These are phyloP conservation scores for Zosterops hypoxanthus DNA, from an alignment of 2,113 vertebrate species.

Conservation along the genomic window DNA sequence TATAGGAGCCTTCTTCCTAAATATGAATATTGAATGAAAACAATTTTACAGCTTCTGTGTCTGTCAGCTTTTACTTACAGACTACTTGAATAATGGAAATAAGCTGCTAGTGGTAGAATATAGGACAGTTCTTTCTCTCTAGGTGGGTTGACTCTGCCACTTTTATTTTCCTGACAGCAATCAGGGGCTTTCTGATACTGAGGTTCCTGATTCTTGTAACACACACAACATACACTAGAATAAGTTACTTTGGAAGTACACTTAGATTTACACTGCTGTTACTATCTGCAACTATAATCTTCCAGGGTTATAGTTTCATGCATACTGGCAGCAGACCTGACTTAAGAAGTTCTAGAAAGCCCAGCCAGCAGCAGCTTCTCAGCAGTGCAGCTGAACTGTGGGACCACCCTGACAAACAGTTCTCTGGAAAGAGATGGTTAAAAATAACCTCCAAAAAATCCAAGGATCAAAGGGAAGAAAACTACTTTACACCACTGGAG, in stretches of 20 bases:
- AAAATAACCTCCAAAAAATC: not conserved
- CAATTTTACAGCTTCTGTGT: not conserved
- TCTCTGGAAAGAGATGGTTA: not conserved
- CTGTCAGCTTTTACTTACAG: not conserved
- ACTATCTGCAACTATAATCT: not conserved
- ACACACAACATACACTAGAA: not conserved
- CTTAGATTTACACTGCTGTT: not conserved
- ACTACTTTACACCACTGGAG: not conserved
- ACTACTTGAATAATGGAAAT: not conserved
- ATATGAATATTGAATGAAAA: slow-evolving; percentile 19
- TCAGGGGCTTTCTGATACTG: not conserved
- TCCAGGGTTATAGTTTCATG: not conserved
- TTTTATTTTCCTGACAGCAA: not conserved
- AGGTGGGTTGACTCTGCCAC: not conserved
- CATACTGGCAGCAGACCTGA: not conserved
- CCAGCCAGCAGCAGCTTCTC: not conserved
- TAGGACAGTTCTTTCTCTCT: not conserved
- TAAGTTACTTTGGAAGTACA: not conserved
- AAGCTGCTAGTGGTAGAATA: not conserved
- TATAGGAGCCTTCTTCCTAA: not conserved
- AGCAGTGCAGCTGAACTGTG: not conserved
- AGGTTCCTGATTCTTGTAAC: not conserved
- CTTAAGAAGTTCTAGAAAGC: not conserved
- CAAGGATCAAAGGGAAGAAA: not conserved
- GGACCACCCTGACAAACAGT: not conserved